Base-by-base conservation (phyloP, 1,140 invertebrate genomes). In the Drosophila eugracilis region DNA sequence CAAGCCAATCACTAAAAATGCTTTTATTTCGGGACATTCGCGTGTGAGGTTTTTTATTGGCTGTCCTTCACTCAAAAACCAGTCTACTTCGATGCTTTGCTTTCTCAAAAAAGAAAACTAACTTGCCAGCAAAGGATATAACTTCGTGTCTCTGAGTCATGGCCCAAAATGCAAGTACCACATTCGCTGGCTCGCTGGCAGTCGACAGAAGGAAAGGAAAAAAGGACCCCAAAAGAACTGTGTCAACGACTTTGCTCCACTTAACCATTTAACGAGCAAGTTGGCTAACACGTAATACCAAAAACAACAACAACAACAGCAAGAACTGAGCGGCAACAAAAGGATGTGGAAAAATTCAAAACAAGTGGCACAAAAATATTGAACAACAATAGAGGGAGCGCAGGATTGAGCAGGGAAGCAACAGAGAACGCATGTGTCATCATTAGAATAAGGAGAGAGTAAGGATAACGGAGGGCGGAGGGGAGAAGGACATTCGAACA, bases 211-310 rank as follows among this genome's bases (percentile, higher is more conserved):
- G 15, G 45, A 32, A 32, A 37, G 14, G 30, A 60, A 72, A 72
- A 72, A 72, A 60, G 71, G 59, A 55, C 37, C 24, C 47, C 65
- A 47, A 17, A 49, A 83, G 74, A 86, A 83, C 53, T 86, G 83
- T 86, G 83, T 86, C 83, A 86, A 86, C 83, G 84, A 86, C 83
- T 86, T 86, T 88, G 84, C 84, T 86, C 83, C 84, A 86, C 83
- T 86, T 86, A 88, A 78, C 74, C 78, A 75, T 86, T 86, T 86
- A 86, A 88, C 83, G 81, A 88, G 81, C 74, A 81, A 86, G 69
- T 88, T 86, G 71, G 81, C 83, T 75, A 75, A 75, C 81, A 88
- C 78, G 83, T 86, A 83, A 88, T 78, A 76, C 45, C 74, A 63
- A 24, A 41, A 62, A 57, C 39, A 59, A 47, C 53, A 66, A 60